Conservation (phyloP, 1,140 invertebrate species). For the Drosophila nasuta region DNA sequence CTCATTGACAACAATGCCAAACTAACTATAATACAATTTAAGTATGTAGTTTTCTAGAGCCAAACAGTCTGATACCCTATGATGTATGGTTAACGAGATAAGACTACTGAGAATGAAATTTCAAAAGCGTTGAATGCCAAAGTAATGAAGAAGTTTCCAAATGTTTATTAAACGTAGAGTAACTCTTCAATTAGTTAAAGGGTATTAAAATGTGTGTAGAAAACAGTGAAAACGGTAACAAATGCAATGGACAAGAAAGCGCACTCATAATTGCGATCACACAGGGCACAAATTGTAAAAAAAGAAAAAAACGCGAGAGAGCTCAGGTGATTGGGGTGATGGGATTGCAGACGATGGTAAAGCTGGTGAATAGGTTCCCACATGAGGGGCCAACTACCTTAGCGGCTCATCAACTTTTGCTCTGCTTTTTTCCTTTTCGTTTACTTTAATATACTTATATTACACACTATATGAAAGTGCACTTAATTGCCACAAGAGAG, state of each 20-base stretch:
- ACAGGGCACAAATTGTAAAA: conserved; percentile 13
- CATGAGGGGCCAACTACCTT: conserved; percentile 22
- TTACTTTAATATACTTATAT: neutral
- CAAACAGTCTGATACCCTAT: conserved; percentile 4
- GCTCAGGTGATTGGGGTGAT: neutral
- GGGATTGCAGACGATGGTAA: neutral
- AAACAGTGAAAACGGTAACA: conserved; percentile 32
- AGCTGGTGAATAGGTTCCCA: conserved; percentile 15
- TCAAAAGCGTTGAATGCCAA: no score
- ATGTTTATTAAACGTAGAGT: no score
- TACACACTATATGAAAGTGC: conserved; percentile 32
- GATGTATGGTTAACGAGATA: neutral
- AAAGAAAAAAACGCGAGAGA: neutral
- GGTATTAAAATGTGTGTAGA: conserved; percentile 13
- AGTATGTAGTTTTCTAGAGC: neutral
- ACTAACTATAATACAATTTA: neutral
- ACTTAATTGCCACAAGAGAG: conserved; percentile 43
- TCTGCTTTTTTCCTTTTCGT: conserved; percentile 40
- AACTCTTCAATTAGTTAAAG: neutral
- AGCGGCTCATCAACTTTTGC: conserved; percentile 66
- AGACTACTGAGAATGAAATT: no score
- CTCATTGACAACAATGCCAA: conserved; percentile 24
- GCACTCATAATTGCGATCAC: conserved; percentile 44
- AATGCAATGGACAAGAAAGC: conserved; percentile 32
- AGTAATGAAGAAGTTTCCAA: no score